These are phyloP conservation scores for Sternotherus odoratus DNA, from an alignment of 2,797 vertebrate genomes.

Conservation along the genomic window DNA sequence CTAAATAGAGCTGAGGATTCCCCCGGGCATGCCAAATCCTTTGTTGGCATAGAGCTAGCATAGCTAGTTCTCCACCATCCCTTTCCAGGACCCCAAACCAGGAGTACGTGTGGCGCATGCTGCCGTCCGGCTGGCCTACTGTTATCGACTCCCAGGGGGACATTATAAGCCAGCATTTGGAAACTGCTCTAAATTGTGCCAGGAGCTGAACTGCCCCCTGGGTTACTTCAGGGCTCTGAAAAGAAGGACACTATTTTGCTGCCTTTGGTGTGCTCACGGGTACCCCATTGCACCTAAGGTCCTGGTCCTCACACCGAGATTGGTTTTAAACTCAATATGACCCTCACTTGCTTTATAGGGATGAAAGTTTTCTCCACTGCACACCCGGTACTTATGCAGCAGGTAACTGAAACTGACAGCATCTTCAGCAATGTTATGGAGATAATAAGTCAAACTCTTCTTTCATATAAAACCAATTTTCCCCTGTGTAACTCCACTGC, in stretches of 20 bases:
- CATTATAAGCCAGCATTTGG: neutral
- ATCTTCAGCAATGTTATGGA: neutral
- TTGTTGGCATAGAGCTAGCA: neutral
- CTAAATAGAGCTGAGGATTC: neutral
- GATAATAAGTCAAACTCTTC: neutral
- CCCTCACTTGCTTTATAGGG: neutral
- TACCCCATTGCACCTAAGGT: neutral
- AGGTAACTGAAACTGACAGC: neutral
- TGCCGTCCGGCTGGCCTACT: fast-evolving
- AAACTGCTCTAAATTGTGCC: neutral
- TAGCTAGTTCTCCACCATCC: neutral
- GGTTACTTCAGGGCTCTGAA: neutral
- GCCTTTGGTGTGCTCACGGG: neutral
- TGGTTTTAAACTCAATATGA: neutral
- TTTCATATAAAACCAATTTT: neutral
- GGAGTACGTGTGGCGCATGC: neutral
- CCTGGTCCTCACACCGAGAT: neutral
- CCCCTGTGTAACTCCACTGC: neutral
- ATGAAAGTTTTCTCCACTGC: neutral
- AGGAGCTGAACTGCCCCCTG: neutral
- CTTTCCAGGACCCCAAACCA: neutral
- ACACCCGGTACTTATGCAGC: neutral
- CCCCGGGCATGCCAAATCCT: neutral
- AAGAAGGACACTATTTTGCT: neutral
- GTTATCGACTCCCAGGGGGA: neutral